Conservation (phyloP, 2,113 vertebrate species). For the Coptodon bakossiorum region DNA sequence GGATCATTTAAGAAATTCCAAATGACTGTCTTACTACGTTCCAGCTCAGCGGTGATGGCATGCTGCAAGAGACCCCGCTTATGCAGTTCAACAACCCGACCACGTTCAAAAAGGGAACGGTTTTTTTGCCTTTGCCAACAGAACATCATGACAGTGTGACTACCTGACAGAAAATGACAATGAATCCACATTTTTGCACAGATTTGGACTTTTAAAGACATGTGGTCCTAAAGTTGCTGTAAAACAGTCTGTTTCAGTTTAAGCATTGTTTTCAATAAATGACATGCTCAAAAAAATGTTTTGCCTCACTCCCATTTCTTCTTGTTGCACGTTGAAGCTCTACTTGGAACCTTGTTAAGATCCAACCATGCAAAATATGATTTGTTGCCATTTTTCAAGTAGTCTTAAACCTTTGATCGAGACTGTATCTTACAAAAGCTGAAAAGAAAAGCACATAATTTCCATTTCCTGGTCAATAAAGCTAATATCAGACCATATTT, state of each 20-base stretch:
- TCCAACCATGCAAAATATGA: background rate
- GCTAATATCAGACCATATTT: background rate
- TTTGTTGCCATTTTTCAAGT: background rate
- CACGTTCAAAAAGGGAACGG: background rate
- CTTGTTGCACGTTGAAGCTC: background rate
- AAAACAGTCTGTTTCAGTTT: rapidly evolving
- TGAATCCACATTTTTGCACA: background rate
- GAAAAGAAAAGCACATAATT: background rate
- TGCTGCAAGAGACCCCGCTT: background rate
- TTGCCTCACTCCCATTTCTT: background rate
- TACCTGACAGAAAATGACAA: background rate
- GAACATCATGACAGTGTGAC: background rate
- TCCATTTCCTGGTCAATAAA: background rate
- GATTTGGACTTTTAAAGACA: background rate
- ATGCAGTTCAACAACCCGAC: background rate
- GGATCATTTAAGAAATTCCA: background rate
- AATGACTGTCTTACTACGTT: background rate
- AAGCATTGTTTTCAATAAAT: background rate
- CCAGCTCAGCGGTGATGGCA: background rate
- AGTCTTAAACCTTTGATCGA: background rate
- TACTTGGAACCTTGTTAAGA: background rate
- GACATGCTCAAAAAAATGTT: background rate
- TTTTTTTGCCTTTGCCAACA: background rate
- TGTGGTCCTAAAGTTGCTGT: background rate
- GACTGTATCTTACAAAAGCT: background rate